Base-by-base conservation (phyloP, 2,113 vertebrate genomes). In the Brienomyrus brachyistius region DNA sequence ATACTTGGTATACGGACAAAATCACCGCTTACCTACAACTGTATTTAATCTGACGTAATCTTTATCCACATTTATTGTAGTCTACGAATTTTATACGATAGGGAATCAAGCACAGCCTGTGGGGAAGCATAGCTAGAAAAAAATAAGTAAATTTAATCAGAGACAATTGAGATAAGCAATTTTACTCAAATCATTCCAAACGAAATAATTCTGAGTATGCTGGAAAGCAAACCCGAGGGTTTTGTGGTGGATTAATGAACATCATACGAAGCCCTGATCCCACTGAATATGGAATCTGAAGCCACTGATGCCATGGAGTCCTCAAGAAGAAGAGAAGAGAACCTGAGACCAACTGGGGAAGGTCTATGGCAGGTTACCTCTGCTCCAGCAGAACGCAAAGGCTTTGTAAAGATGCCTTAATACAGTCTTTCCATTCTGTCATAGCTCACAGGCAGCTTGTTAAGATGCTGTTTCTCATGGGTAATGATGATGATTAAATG, bases 401-500 rank as follows among this genome's bases (percentile, higher is more conserved):
- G 31, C 50, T 54, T 5, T 56, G 48, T 54, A 54, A 87, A 87
- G 31, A 56, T 11, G 23, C 23, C 13, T 87, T 23, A 84, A 1
- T 84, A 52, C 85, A 84, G 80, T 48, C 43, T 21, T 48, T 84
- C 50, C 50, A 54, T 87, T 54, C 50, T 56, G 51, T 87, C 85
- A 87, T 40, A 52, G 51, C n/a, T 48, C 50, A 56, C 50, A 21
- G 47, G 23, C 85, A 87, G 85, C 17, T 54, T 52, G 85, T 86
- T 52, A 86, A 40, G 48, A 86, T 17, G 31, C 31, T 35, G 10
- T 86, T 54, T 35, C 50, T 54, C 82, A 11, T 19, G 85, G n/a
- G 48, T 86, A 86, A 87, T 87, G 83, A 47, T 23, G 84, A 93
- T 94, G 94, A 93, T 95, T 93, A 94, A 90, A 89, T 92, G 84